Conservation (phyloP, 2,797 vertebrate species). For the Masticophis lateralis region DNA sequence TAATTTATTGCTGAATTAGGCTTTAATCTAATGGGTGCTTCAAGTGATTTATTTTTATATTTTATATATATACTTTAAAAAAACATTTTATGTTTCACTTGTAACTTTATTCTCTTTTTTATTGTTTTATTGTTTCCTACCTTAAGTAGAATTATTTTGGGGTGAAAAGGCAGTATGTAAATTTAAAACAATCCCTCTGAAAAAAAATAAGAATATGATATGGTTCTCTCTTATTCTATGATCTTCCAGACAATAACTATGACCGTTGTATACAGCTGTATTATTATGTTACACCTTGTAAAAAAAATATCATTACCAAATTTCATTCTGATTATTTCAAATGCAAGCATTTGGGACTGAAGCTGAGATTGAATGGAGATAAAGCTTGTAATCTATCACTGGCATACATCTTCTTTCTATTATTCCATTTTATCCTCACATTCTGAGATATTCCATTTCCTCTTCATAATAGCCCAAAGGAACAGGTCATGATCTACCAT, state of each 20-base stretch:
- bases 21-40: not conserved
- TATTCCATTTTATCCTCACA: not conserved
- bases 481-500: not conserved
- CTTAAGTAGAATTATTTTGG: not conserved
- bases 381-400: not conserved
- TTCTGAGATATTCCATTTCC: not conserved
- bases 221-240: not conserved
- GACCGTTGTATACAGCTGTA: not conserved
- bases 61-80: not conserved
- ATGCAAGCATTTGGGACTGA: not conserved
- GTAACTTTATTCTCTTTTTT: not conserved
- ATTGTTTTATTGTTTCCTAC: not conserved
- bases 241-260: not conserved
- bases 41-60: not conserved
- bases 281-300: not conserved
- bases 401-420: not conserved
- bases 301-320: not conserved
- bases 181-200: not conserved
- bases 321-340: not conserved
- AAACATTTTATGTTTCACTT: not conserved
- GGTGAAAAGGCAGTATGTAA: not conserved
- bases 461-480: not conserved
- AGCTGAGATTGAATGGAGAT: not conserved
- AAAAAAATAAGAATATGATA: not conserved
- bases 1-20: not conserved